Conservation (phyloP, 2,888 invertebrate genomes). For the Rotaria magnacalcarata region DNA sequence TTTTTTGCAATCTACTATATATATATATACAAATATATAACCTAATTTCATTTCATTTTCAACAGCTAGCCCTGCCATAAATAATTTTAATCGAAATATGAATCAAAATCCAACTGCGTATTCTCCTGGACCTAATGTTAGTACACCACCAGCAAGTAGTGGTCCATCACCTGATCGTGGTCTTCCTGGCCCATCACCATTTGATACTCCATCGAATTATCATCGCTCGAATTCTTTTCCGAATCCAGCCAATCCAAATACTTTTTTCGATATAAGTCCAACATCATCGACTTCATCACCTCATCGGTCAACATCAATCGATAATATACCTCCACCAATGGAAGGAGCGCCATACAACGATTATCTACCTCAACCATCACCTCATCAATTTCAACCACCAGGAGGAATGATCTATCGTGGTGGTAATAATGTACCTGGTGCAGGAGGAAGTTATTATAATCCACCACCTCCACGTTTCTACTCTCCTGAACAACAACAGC, state of each 20-base stretch:
- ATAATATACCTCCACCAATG: background rate
- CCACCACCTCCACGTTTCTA: background rate
- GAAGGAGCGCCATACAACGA: background rate
- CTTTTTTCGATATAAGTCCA: slow-evolving; percentile 30
- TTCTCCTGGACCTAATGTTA: background rate
- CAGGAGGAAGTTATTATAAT: background rate
- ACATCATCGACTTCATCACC: slow-evolving; percentile 28
- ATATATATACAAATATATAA: background rate
- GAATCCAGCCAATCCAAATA: background rate
- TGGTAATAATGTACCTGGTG: background rate
- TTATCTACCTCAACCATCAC: background rate
- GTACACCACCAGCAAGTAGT: slow-evolving; percentile 21
- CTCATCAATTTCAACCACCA: background rate
- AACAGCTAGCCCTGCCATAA: slow-evolving; percentile 10
- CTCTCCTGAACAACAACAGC: background rate
- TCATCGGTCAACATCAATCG: slow-evolving; percentile 32
- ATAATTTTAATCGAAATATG: background rate
- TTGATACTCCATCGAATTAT: background rate
- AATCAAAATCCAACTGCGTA: background rate
- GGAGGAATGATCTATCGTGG: slow-evolving; percentile 14
- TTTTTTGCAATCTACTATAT: background rate
- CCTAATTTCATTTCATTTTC: background rate
- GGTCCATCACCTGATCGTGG: slow-evolving; percentile 32
- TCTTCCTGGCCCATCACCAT: background rate
- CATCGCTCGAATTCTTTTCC: slow-evolving; percentile 9